phyloP scores from a whole-genome alignment of 2,888 invertebrate species.

The Ommatoiulus sabulosus region DNA sequence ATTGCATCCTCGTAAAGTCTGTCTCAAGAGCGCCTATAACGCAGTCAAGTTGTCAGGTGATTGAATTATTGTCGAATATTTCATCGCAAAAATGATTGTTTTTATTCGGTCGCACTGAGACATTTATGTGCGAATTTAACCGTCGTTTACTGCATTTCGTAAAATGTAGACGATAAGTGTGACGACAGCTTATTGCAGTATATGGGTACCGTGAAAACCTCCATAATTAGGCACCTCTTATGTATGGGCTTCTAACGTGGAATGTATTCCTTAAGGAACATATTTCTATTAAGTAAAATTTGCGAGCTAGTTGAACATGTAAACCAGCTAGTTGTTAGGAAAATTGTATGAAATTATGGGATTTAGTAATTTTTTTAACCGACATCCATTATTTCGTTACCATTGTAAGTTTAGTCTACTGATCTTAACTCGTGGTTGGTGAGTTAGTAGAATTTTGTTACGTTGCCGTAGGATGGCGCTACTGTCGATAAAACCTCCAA shows the following conservation, averaged over 20 bases:
- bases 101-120: neutral
- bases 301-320: too few relatives aligned
- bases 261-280: too few relatives aligned
- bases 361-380: too few relatives aligned
- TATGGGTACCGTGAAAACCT: neutral
- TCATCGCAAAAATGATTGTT: conserved; percentile 35
- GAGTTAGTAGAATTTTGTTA: too few relatives aligned
- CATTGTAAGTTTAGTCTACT: too few relatives aligned
- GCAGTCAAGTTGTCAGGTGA: neutral
- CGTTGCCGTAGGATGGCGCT: too few relatives aligned
- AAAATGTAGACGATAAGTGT: neutral
- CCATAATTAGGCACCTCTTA: neutral
- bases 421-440: too few relatives aligned
- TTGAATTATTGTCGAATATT: conserved; percentile 38
- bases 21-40: conserved; percentile 6
- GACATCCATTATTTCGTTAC: too few relatives aligned
- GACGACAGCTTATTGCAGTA: neutral
- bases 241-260: neutral
- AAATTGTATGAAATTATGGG: too few relatives aligned
- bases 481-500: too few relatives aligned
- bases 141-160: neutral
- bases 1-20: conserved; percentile 32
- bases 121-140: conserved; percentile 25
- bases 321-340: too few relatives aligned
- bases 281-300: too few relatives aligned